Evolutionary conservation across 2,888 invertebrate genomes (phyloP).

Genomic region (Tiliacea citrago): DNA sequence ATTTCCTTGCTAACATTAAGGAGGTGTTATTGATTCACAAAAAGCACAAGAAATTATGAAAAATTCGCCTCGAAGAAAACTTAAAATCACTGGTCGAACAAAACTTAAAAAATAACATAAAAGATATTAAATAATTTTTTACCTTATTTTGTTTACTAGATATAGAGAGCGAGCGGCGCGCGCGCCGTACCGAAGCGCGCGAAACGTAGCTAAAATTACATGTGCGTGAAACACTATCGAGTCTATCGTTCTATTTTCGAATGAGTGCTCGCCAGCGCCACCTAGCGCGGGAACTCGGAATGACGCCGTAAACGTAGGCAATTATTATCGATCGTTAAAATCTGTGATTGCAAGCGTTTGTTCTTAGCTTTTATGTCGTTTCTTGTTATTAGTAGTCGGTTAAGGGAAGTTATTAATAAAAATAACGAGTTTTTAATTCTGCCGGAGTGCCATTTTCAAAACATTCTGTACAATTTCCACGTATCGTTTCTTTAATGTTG

Average conservation of each 20-base stretch:
- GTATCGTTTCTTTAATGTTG: neutral
- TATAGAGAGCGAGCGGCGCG: slow-evolving; percentile 22
- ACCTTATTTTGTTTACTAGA: slow-evolving; percentile 52
- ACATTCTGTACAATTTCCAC: neutral
- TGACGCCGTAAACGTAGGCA: slow-evolving; percentile 8
- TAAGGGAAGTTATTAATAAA: slow-evolving; percentile 5
- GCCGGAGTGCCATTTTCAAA: neutral
- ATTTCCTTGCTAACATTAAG: neutral
- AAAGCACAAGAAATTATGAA: neutral
- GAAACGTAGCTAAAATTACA: slow-evolving; percentile 75
- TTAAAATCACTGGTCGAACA: neutral
- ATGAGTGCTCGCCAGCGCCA: slow-evolving; percentile 43
- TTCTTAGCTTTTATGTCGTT: slow-evolving; percentile 10
- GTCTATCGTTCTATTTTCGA: slow-evolving; percentile 63
- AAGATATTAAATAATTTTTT: slow-evolving; percentile 6
- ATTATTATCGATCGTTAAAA: slow-evolving; percentile 43
- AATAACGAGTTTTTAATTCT: neutral
- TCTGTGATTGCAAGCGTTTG: slow-evolving; percentile 22
- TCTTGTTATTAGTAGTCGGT: neutral
- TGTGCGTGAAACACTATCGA: slow-evolving; percentile 64
- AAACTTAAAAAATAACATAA: neutral
- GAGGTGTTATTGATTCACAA: neutral
- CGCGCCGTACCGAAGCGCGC: slow-evolving; percentile 63
- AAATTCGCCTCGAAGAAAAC: slow-evolving; percentile 3
- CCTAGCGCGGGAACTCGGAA: slow-evolving; percentile 27